phyloP scores from a whole-genome alignment of 30 jellyfish, hydroid and myxozoan species.

The Thelohanellus kitauei region DNA sequence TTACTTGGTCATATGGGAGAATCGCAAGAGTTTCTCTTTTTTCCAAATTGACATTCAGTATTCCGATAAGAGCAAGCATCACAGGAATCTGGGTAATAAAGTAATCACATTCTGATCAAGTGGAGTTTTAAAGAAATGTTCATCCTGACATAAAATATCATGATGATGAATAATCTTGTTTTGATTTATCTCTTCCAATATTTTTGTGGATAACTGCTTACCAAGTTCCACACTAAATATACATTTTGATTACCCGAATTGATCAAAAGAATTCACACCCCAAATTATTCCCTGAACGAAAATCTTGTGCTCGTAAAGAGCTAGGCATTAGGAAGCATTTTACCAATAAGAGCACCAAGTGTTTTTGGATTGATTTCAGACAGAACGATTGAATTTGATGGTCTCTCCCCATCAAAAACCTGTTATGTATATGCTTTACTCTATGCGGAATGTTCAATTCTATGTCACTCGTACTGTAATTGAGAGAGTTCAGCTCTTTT shows the following conservation, averaged over 20 bases:
- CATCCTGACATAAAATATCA: too few species aligned
- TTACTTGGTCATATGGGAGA: conserved; percentile 32
- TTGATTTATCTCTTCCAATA: conserved; percentile 34
- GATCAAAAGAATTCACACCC: conserved; percentile 83
- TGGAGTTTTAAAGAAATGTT: conserved; percentile 25
- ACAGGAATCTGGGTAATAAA: conserved; percentile 3
- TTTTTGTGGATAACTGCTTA: conserved; percentile 64
- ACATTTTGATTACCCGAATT: conserved; percentile 56
- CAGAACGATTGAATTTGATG: conserved; percentile 49
- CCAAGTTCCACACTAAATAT: conserved; percentile 76
- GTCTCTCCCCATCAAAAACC: conserved; percentile 72
- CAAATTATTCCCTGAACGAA: conserved; percentile 92
- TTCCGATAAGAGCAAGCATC: conserved; percentile 1
- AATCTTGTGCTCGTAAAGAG: conserved; percentile 91
- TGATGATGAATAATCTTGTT: too few species aligned
- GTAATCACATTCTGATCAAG: conserved; percentile 13
- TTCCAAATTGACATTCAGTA: neutral
- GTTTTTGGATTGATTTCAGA: conserved; percentile 37
- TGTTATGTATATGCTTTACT: neutral
- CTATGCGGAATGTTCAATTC: too few species aligned
- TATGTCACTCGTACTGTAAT: conserved; percentile 16
- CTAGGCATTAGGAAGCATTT: conserved; percentile 5
- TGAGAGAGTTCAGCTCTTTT: conserved; percentile 15
- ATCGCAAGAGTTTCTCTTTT: neutral
- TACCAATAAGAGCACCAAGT: conserved; percentile 64